These are phyloP conservation scores for Caenorhabditis uteleia DNA, from an alignment of 2,888 invertebrate genomes.

Conservation along the genomic window DNA sequence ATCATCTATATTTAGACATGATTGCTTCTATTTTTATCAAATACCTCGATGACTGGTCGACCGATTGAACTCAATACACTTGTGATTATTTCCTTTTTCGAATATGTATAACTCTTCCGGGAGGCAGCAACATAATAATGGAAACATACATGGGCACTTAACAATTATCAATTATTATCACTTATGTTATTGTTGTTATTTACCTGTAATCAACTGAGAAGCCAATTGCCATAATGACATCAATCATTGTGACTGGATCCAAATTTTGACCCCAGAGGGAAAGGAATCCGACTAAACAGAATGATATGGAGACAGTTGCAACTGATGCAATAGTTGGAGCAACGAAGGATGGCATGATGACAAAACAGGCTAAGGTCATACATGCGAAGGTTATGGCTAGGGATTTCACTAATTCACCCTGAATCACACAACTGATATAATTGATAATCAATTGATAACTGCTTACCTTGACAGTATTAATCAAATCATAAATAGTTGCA, in stretches of 20 bases:
- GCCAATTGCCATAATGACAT: conserved; percentile 76
- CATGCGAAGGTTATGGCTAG: conserved; percentile 61
- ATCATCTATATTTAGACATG: not conserved
- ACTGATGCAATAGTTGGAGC: conserved; percentile 56
- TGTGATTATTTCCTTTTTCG: conserved; percentile 36
- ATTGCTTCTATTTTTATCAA: not conserved
- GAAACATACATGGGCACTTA: conserved; percentile 92
- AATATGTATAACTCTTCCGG: conserved; percentile 10
- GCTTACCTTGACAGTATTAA: conserved; percentile 60
- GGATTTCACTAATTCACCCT: conserved; percentile 62
- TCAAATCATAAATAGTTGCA: conserved; percentile 66
- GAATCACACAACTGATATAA: conserved; percentile 9
- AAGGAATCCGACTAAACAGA: conserved; percentile 59
- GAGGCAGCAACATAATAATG: conserved; percentile 76
- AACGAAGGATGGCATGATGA: conserved; percentile 57
- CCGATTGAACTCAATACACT: conserved; percentile 49
- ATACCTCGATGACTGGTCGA: conserved; percentile 60
- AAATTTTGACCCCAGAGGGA: conserved; percentile 60
- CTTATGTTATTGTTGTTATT: too few relatives aligned
- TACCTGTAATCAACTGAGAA: conserved; percentile 91
- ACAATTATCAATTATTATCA: too few relatives aligned
- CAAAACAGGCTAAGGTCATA: conserved; percentile 63
- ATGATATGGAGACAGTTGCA: conserved; percentile 62
- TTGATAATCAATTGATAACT: conserved; percentile 2
- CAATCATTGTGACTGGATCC: conserved; percentile 65